Percentiles rank a stretch among this genome's conserved stretches.
Conservation (phyloP, 2,113 vertebrate genomes). For the Oryzias woworae region DNA sequence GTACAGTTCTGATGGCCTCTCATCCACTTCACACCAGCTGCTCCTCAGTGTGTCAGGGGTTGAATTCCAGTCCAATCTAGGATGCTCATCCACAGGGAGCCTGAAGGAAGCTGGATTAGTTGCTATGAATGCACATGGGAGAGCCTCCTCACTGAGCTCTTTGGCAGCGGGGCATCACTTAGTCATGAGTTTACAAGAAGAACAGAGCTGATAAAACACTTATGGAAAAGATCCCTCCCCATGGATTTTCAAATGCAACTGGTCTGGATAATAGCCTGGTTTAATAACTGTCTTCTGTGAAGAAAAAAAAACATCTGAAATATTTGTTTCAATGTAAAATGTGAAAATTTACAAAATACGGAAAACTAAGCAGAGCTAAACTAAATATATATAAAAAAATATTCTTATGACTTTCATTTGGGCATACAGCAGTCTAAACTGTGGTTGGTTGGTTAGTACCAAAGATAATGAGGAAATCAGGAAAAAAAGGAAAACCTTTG, state of each 20-base stretch:
- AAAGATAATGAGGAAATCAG: slow-evolving; percentile 37
- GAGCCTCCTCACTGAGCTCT: slow-evolving; percentile 23
- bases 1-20: slow-evolving; percentile 29
- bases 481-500: slow-evolving; percentile 45
- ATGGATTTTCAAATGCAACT: background rate
- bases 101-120: slow-evolving; percentile 62
- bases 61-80: slow-evolving; percentile 34
- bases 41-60: slow-evolving; percentile 21
- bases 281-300: background rate
- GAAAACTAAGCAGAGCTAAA: background rate
- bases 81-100: slow-evolving; percentile 44
- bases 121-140: slow-evolving; percentile 17
- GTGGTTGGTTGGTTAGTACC: slow-evolving; percentile 33
- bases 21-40: slow-evolving; percentile 14
- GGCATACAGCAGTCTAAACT: slow-evolving; percentile 18
- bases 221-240: background rate
- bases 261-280: background rate
- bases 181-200: slow-evolving; percentile 46
- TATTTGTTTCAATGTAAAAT: no score
- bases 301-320: background rate
- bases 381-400: background rate
- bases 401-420: slow-evolving; percentile 12
- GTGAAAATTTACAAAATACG: no score
- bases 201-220: slow-evolving; percentile 14
- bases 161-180: slow-evolving; percentile 31